phyloP scores from a whole-genome alignment of 2,888 invertebrate genomes.

The Antheraea assamensis region DNA sequence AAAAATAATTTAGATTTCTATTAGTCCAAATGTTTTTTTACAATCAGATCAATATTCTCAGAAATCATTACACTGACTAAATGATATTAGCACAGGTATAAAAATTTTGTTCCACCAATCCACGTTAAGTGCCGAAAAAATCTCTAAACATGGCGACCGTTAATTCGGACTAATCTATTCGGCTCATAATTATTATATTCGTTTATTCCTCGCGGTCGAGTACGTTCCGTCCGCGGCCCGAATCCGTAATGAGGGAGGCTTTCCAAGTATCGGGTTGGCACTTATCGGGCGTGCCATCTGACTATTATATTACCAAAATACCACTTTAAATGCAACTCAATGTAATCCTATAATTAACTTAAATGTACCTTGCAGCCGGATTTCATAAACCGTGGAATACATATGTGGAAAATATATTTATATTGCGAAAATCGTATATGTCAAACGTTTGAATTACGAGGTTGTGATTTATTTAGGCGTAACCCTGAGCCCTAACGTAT shows the following conservation, averaged over 20 bases:
- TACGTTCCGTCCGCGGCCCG: conserved; percentile 69
- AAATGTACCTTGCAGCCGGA: conserved; percentile 64
- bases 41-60: too few relatives aligned
- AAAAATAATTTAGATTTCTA: too few relatives aligned
- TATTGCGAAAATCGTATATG: conserved; percentile 67
- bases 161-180: conserved; percentile 72
- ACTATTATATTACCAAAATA: conserved; percentile 82
- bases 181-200: conserved; percentile 78
- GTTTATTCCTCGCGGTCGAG: conserved; percentile 70
- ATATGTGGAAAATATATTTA: conserved; percentile 75
- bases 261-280: conserved; percentile 75
- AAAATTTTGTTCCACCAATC: conserved; percentile 30
- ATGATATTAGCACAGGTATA: not conserved
- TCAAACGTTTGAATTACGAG: conserved; percentile 57
- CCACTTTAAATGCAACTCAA: conserved; percentile 75
- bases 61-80: not conserved
- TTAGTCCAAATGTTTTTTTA: too few relatives aligned
- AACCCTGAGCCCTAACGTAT: conserved; percentile 37
- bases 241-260: conserved; percentile 75
- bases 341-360: conserved; percentile 80
- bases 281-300: conserved; percentile 80
- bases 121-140: conserved; percentile 49
- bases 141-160: conserved; percentile 56
- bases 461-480: conserved; percentile 59
- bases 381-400: conserved; percentile 64